Base-by-base conservation (phyloP, 2,797 vertebrate genomes). In the Parauchenoglanis punctatus region DNA sequence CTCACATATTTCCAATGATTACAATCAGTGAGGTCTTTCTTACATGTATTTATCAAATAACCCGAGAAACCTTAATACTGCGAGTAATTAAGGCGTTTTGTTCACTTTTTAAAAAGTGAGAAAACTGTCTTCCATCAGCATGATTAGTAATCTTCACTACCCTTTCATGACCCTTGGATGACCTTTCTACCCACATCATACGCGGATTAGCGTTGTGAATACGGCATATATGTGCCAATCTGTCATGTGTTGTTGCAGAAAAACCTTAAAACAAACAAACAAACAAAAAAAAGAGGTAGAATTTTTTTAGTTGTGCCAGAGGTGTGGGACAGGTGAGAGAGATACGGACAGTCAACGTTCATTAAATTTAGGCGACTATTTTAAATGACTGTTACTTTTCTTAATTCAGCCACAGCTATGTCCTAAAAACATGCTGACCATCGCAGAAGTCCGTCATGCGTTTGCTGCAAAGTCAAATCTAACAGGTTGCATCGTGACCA, bases 401-500 rank as follows among this genome's bases (percentile, higher is more conserved):
- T 49, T 31, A 31, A 52, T 35, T 18, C 10, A 12, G 4, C 4
- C 58, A 20, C 1, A 40, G 13, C 25, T 20, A 25, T 68, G 67
- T 72, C 10, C 6, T 54, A 12, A 12, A 17, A 58, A 23, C 31
- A 1, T 80, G 15, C 15, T 28, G 40, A 18, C 1, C 20, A 52
- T 82, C 31, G 67, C 73, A 2, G 54, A 85, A 85, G 84, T 83
- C 88, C 85, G 87, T 63, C 85, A 70, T 68, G 52, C 83, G 5
- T 92, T 90, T 92, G 93, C 92, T 89, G 94, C 93, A 94, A 91
- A 93, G 91, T 92, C 92, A 90, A 91, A 93, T 95, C 94, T 87
- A 94, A 96, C 95, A 96, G 95, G 95, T 96, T 89, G 89, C 88
- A 76, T 91, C 91, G 87, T 91, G 89, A 90, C 90, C 75, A 89